Evolutionary conservation across 2,888 invertebrate species (phyloP), one percentile per base, ranked within the genome.

Genomic region (Papilio gigon): DNA sequence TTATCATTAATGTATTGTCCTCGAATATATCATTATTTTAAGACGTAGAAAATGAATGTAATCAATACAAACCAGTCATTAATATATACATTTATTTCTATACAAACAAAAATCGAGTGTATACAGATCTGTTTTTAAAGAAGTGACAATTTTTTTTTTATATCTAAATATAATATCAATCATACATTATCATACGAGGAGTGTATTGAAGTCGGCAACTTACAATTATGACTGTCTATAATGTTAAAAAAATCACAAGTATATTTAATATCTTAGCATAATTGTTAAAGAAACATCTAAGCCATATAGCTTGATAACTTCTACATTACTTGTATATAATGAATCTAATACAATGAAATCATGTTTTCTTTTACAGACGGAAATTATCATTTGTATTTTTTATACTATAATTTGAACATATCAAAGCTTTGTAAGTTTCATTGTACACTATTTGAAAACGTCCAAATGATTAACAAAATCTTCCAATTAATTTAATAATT

Each of bases 1-100:
- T 53, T 53, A 53, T n/a, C 30, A 42, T 50, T 50, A 50, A 50
- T 50, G 47, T 22, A 9, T 30, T 53, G 8, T 30, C 53, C 53
- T 53, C 53, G 53, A 53, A 53, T 53, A 25, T 27, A 50, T 50
- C 4, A 14, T 14, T 27, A 27, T n/a, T 27, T 6, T 50, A 50
- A 50, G 20, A 25, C 25, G 12, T 50, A 50, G 14, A 14, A 14
- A 25, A 50, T 25, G 4, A 27, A 50, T 47, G 22, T 20, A 4
- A 44, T 47, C 22, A 47, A 47, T n/a, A 33, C 25, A 27, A 50
- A 27, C 14, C n/a, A 50, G n/a, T 9, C 30, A 30, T 17, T 53
- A 27, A n/a, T 27, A 1, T 2, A 25, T 47, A 50, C 25, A 0
- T 2, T 47, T 25, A 40, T 40, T 14, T 40, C n/a, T 47, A 22